These are phyloP conservation scores for Trachymyrmex cornetzi DNA, from an alignment of 1,140 invertebrate species.

Conservation along the genomic window DNA sequence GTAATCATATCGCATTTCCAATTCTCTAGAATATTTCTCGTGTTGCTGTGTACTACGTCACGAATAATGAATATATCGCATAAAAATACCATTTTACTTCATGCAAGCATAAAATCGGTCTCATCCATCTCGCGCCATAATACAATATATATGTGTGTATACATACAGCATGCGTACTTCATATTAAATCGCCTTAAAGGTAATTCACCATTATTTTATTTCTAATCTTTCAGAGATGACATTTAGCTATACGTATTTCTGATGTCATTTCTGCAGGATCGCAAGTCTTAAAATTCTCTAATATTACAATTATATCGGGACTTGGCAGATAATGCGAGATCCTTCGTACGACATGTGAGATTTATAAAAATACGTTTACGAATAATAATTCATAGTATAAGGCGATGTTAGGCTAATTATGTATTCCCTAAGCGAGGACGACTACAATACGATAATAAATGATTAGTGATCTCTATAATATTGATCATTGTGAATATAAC, in stretches of 20 bases:
- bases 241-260: background rate
- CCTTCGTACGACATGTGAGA: background rate
- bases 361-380: slow-evolving; percentile 14
- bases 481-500: slow-evolving; percentile 20
- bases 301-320: background rate
- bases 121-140: slow-evolving; percentile 23
- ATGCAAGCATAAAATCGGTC: background rate
- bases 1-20: slow-evolving; percentile 25
- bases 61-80: background rate
- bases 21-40: slow-evolving; percentile 37
- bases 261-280: background rate
- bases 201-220: slow-evolving; percentile 14
- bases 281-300: background rate
- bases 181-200: slow-evolving; percentile 32
- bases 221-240: background rate
- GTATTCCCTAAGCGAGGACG: background rate
- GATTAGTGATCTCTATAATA: slow-evolving; percentile 28
- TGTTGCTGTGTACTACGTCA: slow-evolving; percentile 4
- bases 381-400: slow-evolving; percentile 4
- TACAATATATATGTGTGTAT: background rate
- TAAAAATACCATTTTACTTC: background rate
- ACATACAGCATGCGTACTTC: background rate
- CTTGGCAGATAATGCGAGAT: background rate
- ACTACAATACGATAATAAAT: background rate
- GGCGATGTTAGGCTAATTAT: background rate